These are phyloP conservation scores for Gerris lacustris DNA, from an alignment of 2,888 invertebrate genomes.

Conservation along the genomic window DNA sequence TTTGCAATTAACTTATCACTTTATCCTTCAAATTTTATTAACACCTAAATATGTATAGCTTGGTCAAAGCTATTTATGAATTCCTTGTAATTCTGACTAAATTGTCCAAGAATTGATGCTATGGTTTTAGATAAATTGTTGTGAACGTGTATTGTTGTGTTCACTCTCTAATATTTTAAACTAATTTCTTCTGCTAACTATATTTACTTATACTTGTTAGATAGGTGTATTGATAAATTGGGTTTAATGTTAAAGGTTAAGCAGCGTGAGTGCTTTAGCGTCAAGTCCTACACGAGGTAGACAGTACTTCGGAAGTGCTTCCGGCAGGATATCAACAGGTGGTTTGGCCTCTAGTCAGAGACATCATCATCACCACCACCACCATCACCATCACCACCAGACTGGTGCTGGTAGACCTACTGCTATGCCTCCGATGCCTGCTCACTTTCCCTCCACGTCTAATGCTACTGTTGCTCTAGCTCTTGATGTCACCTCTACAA, in stretches of 20 bases:
- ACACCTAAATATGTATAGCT: too few species aligned
- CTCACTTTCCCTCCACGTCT: background rate
- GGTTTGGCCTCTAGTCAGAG: background rate
- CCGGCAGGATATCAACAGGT: background rate
- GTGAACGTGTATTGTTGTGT: too few species aligned
- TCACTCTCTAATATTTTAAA: too few species aligned
- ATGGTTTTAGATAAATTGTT: too few species aligned
- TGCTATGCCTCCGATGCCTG: background rate
- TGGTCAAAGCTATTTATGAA: too few species aligned
- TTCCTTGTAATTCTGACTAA: too few species aligned
- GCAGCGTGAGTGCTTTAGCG: background rate
- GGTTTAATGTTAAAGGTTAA: background rate
- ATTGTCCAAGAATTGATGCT: too few species aligned
- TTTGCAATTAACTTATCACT: too few species aligned
- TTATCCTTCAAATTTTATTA: too few species aligned
- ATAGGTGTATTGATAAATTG: too few species aligned
- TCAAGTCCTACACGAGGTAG: background rate
- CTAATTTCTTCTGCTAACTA: too few species aligned
- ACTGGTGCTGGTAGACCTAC: background rate
- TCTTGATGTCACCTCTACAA: background rate
- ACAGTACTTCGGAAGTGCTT: background rate
- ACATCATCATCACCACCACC: background rate
- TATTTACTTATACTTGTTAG: too few species aligned
- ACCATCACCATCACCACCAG: background rate
- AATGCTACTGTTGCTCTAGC: background rate